phyloP scores from a whole-genome alignment of 2,797 vertebrate genomes.

The Poeciliopsis paucimaculata region DNA sequence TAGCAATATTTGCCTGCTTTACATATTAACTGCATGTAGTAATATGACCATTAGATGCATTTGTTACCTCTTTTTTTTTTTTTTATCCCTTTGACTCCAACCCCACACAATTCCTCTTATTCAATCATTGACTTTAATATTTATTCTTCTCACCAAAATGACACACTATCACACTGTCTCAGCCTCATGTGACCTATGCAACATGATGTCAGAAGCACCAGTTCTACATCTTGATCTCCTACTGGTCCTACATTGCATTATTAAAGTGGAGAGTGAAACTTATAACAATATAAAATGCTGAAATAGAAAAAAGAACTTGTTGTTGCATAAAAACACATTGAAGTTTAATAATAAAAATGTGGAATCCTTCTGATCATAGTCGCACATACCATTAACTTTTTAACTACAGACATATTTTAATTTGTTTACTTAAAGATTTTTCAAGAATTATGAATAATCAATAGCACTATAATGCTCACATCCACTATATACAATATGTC shows the following conservation, averaged over 20 bases:
- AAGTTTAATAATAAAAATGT: neutral
- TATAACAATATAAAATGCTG: neutral
- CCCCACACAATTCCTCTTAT: neutral
- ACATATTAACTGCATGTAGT: conserved; percentile 16
- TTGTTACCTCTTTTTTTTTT: neutral
- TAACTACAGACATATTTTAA: neutral
- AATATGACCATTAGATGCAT: conserved; percentile 4
- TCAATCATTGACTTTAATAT: neutral
- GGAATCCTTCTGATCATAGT: neutral
- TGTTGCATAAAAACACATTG: neutral
- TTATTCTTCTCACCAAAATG: neutral
- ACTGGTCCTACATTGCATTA: neutral
- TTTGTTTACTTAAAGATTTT: neutral
- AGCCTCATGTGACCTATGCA: neutral
- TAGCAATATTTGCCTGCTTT: conserved; percentile 14
- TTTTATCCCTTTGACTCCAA: conserved; percentile 3
- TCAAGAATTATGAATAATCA: neutral
- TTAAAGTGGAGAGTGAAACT: neutral
- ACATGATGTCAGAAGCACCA: neutral
- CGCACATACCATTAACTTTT: neutral
- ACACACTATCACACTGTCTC: neutral
- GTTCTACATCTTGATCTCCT: neutral
- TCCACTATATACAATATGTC: neutral
- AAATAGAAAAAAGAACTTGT: neutral
- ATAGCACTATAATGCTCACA: neutral